A percentile compares a stretch with the other conserved stretches of the same genome.
Evolutionary conservation across 2,888 invertebrate genomes (phyloP).

Genomic region (Scaptomyza reducta): DNA sequence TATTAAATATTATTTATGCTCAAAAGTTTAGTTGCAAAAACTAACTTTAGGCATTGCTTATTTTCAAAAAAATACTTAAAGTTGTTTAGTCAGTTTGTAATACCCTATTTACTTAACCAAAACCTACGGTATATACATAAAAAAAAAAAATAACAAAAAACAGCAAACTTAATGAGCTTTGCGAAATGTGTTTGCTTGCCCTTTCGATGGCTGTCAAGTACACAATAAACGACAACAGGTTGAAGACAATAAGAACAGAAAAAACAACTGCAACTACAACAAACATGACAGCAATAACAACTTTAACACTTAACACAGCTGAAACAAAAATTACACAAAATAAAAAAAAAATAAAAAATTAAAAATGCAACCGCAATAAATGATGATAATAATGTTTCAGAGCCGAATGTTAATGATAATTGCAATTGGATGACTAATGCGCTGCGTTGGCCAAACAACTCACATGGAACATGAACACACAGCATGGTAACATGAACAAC

Average conservation of each 20-base stretch:
- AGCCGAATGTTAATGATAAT: conserved; percentile 24
- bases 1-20: background rate
- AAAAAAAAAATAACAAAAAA: conserved; percentile 17
- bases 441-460: conserved; percentile 39
- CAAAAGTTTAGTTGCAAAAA: background rate
- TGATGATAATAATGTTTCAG: conserved; percentile 32
- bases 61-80: background rate
- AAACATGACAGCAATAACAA: conserved; percentile 45
- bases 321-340: conserved; percentile 58
- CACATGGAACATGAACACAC: conserved; percentile 37
- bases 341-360: conserved; percentile 38
- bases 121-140: conserved; percentile 26
- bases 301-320: conserved; percentile 59
- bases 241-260: conserved; percentile 65
- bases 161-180: conserved; percentile 73
- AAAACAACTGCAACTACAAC: conserved; percentile 29
- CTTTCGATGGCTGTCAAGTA: conserved; percentile 78
- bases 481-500: conserved; percentile 19
- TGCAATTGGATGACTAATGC: conserved; percentile 42
- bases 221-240: conserved; percentile 78
- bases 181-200: conserved; percentile 78
- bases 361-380: conserved; percentile 62
- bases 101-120: background rate
- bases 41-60: background rate
- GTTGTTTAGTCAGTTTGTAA: background rate